A percentile compares a stretch with the other conserved stretches of the same genome.
phyloP scores from a whole-genome alignment of 2,888 invertebrate species.

The Phyto melanocephala region DNA sequence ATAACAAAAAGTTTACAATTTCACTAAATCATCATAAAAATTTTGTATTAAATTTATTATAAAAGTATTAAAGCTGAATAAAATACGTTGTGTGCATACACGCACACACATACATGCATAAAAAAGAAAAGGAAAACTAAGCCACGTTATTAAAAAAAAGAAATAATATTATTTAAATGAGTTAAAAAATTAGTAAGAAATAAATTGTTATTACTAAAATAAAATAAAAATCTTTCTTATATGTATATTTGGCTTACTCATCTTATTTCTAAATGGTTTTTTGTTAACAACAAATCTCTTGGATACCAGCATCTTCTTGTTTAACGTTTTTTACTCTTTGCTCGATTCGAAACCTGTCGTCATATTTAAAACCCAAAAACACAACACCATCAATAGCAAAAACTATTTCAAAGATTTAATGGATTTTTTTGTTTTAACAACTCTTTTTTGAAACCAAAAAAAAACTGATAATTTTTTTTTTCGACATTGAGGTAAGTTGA shows the following conservation, averaged over 20 bases:
- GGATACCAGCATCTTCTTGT: constrained; percentile 33
- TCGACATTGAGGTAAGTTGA: constrained; percentile 30
- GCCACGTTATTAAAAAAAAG: not conserved
- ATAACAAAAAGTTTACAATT: constrained; percentile 35
- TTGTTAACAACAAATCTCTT: constrained; percentile 3
- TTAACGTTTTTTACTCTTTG: not conserved
- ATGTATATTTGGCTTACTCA: constrained; percentile 57
- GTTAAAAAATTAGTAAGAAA: not conserved
- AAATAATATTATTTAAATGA: not conserved
- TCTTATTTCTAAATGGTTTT: constrained; percentile 5
- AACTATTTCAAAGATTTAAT: not conserved
- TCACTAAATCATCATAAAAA: constrained; percentile 40
- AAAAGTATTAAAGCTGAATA: not conserved
- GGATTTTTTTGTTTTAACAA: not conserved
- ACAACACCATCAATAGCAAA: constrained; percentile 1
- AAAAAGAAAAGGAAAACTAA: not conserved
- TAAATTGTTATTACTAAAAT: not conserved
- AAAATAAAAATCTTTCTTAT: not conserved
- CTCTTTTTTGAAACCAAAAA: not conserved
- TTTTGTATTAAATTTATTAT: not conserved
- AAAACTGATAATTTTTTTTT: not conserved
- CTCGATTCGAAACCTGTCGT: constrained; percentile 35
- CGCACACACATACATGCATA: no score
- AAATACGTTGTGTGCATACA: no score
- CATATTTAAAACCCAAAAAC: not conserved